Percentiles rank a stretch among this genome's conserved stretches.
Evolutionary conservation across 2,888 invertebrate species (phyloP).

Genomic region (Dasypolia templi): DNA sequence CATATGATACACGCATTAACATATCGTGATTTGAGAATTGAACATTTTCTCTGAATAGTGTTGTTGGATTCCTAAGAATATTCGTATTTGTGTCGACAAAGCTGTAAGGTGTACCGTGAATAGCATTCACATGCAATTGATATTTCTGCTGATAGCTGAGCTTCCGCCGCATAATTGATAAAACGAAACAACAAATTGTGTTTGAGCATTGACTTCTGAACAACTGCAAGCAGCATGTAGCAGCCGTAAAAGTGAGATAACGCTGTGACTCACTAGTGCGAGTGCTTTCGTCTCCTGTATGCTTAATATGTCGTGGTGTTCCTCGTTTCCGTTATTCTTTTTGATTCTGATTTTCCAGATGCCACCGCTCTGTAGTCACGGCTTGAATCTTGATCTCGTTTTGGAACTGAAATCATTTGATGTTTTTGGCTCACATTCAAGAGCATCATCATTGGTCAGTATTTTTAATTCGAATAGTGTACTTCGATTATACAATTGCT

Average conservation of each 20-base stretch:
- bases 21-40: conserved; percentile 39
- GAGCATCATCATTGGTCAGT: conserved; percentile 74
- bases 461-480: conserved; percentile 80
- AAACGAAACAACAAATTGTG: conserved; percentile 78
- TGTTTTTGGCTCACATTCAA: conserved; percentile 85
- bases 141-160: conserved; percentile 75
- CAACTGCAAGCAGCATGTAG: conserved; percentile 75
- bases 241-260: conserved; percentile 84
- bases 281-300: conserved; percentile 81
- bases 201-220: conserved; percentile 72
- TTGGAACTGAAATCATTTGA: conserved; percentile 82
- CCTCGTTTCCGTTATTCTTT: conserved; percentile 81
- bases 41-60: conserved; percentile 34
- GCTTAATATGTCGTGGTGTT: conserved; percentile 75
- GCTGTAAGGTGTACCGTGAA: conserved; percentile 46
- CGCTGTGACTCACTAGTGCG: conserved; percentile 78
- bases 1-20: conserved; percentile 39
- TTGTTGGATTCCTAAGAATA: conserved; percentile 30
- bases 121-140: conserved; percentile 70
- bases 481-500: conserved; percentile 75
- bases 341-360: conserved; percentile 81
- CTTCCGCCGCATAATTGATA: conserved; percentile 84
- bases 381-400: conserved; percentile 72
- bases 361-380: conserved; percentile 76
- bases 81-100: conserved; percentile 46